These are phyloP conservation scores for Panurus biarmicus DNA, from an alignment of 2,113 vertebrate genomes.

Conservation along the genomic window DNA sequence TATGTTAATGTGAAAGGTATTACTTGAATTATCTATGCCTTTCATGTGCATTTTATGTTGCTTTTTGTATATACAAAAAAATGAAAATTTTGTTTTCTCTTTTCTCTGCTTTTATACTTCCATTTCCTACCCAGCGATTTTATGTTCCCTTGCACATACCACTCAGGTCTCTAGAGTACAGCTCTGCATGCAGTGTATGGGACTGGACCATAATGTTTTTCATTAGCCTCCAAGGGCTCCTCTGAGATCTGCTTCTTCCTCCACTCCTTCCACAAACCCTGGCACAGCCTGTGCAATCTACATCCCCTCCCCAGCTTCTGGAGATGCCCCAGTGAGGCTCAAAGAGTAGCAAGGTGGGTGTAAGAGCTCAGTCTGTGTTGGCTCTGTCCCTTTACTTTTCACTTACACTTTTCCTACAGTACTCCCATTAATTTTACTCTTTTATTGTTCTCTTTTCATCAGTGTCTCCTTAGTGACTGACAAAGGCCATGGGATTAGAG, in stretches of 20 bases:
- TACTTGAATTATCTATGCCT: neutral
- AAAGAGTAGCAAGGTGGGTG: rapidly evolving
- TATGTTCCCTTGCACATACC: neutral
- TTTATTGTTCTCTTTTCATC: neutral
- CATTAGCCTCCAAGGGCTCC: neutral
- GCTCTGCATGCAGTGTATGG: neutral
- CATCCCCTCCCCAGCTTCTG: neutral
- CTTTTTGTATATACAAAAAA: neutral
- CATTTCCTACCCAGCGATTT: neutral
- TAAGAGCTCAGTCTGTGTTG: rapidly evolving
- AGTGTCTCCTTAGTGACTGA: neutral
- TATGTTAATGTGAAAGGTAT: neutral
- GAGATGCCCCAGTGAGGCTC: neutral
- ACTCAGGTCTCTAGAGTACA: neutral
- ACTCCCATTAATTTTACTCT: neutral
- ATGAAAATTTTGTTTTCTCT: neutral
- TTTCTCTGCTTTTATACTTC: neutral
- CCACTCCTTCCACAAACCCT: neutral
- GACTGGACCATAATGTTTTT: neutral
- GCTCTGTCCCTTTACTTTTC: neutral
- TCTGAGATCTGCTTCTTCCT: neutral
- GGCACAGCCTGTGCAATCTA: neutral
- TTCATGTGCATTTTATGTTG: neutral
- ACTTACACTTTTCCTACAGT: neutral
- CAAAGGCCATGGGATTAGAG: neutral